Evolutionary conservation across 2,888 invertebrate species (phyloP).

Genomic region (Lasioglossum leucozonium): DNA sequence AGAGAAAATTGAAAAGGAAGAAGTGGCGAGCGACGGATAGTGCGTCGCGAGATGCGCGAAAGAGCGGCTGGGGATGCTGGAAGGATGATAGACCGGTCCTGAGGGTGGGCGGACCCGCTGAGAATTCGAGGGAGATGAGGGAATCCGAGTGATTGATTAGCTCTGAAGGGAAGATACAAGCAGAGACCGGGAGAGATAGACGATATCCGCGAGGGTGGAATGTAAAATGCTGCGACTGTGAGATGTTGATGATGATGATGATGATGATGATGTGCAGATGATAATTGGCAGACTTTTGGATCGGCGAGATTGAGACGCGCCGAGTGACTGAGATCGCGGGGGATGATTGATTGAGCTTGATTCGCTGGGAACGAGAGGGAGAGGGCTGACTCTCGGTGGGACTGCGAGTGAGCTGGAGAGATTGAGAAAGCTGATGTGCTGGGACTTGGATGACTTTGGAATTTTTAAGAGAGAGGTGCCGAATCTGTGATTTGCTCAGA

Average conservation of each 20-base stretch:
- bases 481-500: not conserved
- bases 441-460: not conserved
- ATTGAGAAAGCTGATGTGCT: not conserved
- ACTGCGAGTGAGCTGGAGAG: not conserved
- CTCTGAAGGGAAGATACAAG: not conserved
- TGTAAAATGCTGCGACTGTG: conserved; percentile 11
- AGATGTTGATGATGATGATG: not conserved
- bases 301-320: not conserved
- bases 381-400: not conserved
- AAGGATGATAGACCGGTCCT: not conserved
- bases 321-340: not conserved
- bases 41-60: conserved; percentile 22
- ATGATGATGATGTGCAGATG: not conserved
- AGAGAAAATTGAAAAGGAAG: conserved; percentile 54
- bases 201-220: not conserved
- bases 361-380: not conserved
- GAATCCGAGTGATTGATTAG: conserved; percentile 5
- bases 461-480: not conserved
- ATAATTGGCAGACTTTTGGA: not conserved
- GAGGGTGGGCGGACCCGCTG: not conserved
- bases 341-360: conserved; percentile 1
- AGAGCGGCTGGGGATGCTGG: not conserved
- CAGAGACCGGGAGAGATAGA: not conserved
- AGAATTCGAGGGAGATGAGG: conserved; percentile 2
- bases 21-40: conserved; percentile 35